These are phyloP conservation scores for Cephalopholis sonnerati DNA, from an alignment of 2,113 vertebrate genomes.

Conservation along the genomic window DNA sequence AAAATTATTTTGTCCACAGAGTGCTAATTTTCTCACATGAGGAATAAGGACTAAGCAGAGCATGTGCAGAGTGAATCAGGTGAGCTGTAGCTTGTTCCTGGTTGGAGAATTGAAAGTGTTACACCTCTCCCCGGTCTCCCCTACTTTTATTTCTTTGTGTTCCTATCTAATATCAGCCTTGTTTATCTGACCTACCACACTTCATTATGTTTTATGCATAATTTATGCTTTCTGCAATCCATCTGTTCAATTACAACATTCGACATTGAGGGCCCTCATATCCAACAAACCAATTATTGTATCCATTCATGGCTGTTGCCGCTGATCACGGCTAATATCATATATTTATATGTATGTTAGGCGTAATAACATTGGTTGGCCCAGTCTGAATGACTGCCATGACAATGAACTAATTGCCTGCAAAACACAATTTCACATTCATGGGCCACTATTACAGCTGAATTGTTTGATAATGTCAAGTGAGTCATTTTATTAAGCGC, in stretches of 20 bases:
- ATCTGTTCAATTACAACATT: constrained; percentile 44
- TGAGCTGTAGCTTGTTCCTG: too few relatives aligned
- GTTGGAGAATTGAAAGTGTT: too few relatives aligned
- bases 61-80: too few relatives aligned
- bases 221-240: constrained; percentile 42
- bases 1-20: too few relatives aligned
- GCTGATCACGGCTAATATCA: constrained; percentile 43
- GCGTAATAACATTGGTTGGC: constrained; percentile 54
- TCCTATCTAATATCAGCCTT: constrained; percentile 43
- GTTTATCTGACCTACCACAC: constrained; percentile 45
- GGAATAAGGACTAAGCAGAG: too few relatives aligned
- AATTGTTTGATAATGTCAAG: constrained; percentile 81
- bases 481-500: constrained; percentile 77
- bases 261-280: constrained; percentile 25
- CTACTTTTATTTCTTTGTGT: constrained; percentile 36
- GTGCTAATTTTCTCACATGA: too few relatives aligned
- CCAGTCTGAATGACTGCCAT: constrained; percentile 37
- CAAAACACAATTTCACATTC: constrained; percentile 75
- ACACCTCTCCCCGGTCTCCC: too few relatives aligned
- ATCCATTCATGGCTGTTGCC: constrained; percentile 14
- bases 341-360: constrained; percentile 36
- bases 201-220: constrained; percentile 44
- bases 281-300: constrained; percentile 53
- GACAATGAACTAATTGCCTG: constrained; percentile 73
- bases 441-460: constrained; percentile 64